Evolutionary conservation across 2,113 vertebrate genomes (phyloP).

Genomic region (Thomomys bottae): DNA sequence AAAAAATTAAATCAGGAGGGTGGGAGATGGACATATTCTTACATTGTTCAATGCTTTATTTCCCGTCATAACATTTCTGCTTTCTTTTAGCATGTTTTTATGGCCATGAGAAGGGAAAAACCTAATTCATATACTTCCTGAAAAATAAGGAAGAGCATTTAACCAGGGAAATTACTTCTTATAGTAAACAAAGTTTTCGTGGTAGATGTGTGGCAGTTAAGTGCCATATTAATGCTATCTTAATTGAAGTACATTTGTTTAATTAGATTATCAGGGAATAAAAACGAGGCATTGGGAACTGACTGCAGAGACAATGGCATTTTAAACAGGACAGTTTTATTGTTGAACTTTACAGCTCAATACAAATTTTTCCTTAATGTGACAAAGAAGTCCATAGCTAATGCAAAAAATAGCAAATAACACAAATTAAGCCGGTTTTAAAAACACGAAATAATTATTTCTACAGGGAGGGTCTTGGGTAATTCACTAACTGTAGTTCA

Average conservation of each 20-base stretch:
- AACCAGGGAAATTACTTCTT: background rate
- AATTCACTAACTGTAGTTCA: background rate
- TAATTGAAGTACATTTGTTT: constrained; percentile 39
- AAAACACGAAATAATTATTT: background rate
- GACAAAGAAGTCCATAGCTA: background rate
- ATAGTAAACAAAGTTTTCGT: constrained; percentile 29
- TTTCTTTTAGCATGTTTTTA: background rate
- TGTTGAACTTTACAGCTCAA: background rate
- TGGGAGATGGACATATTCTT: background rate
- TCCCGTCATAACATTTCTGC: background rate
- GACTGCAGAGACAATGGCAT: background rate
- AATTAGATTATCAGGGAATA: constrained; percentile 48
- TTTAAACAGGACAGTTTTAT: background rate
- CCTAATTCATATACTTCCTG: background rate
- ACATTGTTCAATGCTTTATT: background rate
- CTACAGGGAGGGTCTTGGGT: too few relatives aligned
- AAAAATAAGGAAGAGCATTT: constrained; percentile 20
- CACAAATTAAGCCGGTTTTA: background rate
- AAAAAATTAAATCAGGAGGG: constrained; percentile 58
- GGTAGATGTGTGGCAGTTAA: constrained; percentile 7
- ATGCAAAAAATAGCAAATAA: background rate
- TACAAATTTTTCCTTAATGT: background rate
- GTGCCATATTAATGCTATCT: constrained; percentile 41
- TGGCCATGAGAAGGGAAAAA: background rate
- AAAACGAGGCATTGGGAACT: background rate